phyloP scores from a whole-genome alignment of 2,797 vertebrate genomes.

The Vultur gryphus region DNA sequence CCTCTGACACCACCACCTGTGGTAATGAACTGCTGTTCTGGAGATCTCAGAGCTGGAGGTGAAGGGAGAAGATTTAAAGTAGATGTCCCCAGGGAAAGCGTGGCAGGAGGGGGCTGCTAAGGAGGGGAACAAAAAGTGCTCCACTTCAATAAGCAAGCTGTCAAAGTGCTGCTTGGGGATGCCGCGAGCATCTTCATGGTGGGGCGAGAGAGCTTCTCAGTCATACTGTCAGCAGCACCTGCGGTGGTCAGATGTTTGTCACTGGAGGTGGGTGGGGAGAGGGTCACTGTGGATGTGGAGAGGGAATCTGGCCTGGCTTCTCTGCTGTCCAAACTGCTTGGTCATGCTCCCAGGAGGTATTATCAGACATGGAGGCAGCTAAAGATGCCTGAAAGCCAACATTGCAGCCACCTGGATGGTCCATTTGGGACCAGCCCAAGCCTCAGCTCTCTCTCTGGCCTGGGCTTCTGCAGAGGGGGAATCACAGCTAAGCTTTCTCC shows the following conservation, averaged over 20 bases:
- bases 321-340: background rate
- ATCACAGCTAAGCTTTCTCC: background rate
- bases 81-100: accelerated
- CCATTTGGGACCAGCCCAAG: background rate
- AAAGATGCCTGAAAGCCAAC: background rate
- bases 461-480: background rate
- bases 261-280: background rate
- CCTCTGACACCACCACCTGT: background rate
- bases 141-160: background rate
- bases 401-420: no score
- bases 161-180: background rate
- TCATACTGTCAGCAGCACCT: background rate
- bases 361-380: background rate
- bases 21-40: background rate
- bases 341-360: background rate
- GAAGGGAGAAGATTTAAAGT: background rate
- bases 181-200: accelerated
- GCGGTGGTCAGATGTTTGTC: accelerated
- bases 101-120: background rate
- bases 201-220: background rate
- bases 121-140: background rate
- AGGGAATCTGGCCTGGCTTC: background rate
- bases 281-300: background rate
- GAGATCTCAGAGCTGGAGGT: background rate
- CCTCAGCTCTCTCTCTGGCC: background rate